A percentile compares a stretch with the other conserved stretches of the same genome.
Evolutionary conservation across 2,888 invertebrate genomes (phyloP).

Genomic region (Caenorhabditis auriculariae): DNA sequence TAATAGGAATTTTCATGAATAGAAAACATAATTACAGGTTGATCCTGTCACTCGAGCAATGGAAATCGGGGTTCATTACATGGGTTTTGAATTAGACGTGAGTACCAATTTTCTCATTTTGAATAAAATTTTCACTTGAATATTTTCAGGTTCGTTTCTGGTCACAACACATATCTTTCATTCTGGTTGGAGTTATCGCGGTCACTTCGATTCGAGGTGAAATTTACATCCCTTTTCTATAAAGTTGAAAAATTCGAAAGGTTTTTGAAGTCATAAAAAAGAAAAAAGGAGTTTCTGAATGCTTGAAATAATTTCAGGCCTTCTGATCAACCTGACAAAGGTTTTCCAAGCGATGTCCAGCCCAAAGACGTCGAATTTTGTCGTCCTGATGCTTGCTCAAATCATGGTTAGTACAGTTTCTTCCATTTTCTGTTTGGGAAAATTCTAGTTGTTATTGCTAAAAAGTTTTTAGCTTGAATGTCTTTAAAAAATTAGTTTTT

Average conservation of each 20-base stretch:
- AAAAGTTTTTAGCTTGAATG: too few species aligned
- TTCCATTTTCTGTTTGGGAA: background rate
- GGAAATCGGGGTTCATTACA: slow-evolving; percentile 93
- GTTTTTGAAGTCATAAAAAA: background rate
- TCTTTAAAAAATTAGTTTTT: too few species aligned
- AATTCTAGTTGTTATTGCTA: background rate
- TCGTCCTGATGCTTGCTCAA: slow-evolving; percentile 92
- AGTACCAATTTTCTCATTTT: slow-evolving; percentile 38
- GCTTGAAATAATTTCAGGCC: slow-evolving; percentile 66
- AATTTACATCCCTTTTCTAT: background rate
- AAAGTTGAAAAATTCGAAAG: background rate
- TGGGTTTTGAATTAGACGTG: slow-evolving; percentile 87
- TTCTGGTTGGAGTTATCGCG: slow-evolving; percentile 93
- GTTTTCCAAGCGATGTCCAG: slow-evolving; percentile 99
- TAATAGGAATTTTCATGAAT: background rate
- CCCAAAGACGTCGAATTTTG: slow-evolving; percentile 95
- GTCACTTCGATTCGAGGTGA: slow-evolving; percentile 89
- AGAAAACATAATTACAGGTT: slow-evolving; percentile 64
- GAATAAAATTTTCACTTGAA: background rate
- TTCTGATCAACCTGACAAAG: slow-evolving; percentile 94
- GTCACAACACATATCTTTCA: slow-evolving; percentile 97
- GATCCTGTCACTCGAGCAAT: slow-evolving; percentile 95
- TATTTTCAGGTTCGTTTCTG: slow-evolving; percentile 80
- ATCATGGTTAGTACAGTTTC: slow-evolving; percentile 76
- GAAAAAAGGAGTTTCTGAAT: background rate